A percentile compares a stretch with the other conserved stretches of the same genome.
phyloP scores from a whole-genome alignment of 2,888 invertebrate genomes.

The Rhamnusium bicolor region DNA sequence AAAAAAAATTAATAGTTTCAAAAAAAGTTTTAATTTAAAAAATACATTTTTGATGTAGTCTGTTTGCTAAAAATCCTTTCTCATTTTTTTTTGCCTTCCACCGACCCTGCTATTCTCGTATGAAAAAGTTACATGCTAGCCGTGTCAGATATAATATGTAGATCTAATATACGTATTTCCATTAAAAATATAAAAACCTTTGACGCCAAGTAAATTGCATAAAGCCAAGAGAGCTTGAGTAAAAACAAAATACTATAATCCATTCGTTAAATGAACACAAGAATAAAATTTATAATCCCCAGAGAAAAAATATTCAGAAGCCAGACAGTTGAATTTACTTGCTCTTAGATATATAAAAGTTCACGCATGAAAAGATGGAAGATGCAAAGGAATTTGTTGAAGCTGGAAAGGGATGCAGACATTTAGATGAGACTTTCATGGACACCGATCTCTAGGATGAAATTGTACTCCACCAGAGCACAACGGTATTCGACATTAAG shows the following conservation, averaged over 20 bases:
- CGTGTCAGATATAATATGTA: too few species aligned
- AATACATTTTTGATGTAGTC: too few species aligned
- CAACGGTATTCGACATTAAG: slow-evolving; percentile 10
- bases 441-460: not conserved
- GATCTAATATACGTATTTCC: too few species aligned
- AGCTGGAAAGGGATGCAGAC: not conserved
- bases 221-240: not conserved
- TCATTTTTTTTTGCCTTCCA: too few species aligned
- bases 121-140: too few species aligned
- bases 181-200: not conserved
- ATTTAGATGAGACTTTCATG: not conserved
- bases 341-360: not conserved
- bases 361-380: not conserved
- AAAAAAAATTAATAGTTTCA: too few species aligned
- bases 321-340: not conserved
- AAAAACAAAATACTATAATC: not conserved
- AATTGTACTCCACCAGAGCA: slow-evolving; percentile 10
- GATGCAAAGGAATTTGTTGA: slow-evolving; percentile 5
- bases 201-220: not conserved
- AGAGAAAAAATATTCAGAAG: not conserved
- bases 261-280: not conserved
- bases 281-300: not conserved
- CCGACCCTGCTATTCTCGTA: too few species aligned
- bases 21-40: too few species aligned
- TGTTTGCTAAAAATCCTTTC: too few species aligned